phyloP scores from a whole-genome alignment of 1,140 invertebrate species.

The Platyura marginata region DNA sequence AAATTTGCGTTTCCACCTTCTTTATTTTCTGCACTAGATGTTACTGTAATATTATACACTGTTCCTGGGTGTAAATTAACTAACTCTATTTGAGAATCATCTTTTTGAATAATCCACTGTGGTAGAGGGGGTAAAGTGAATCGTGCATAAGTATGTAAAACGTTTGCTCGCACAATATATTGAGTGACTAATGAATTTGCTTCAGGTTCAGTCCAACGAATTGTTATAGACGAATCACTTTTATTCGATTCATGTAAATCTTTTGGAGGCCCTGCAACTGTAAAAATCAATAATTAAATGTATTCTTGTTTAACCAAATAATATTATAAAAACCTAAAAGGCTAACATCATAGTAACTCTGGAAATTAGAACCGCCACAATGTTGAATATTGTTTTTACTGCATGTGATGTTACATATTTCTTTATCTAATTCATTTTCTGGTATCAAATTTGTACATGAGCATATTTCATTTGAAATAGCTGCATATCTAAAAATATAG shows the following conservation, averaged over 20 bases:
- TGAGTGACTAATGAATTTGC: slow-evolving; percentile 24
- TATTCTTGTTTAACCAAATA: too few relatives aligned
- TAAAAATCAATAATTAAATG: too few relatives aligned
- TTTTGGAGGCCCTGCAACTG: slow-evolving; percentile 25
- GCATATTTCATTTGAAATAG: not conserved
- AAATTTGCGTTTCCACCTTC: slow-evolving; percentile 33
- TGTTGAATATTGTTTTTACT: not conserved
- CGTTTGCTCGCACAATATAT: slow-evolving; percentile 26
- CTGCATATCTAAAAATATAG: not conserved
- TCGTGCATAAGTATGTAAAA: slow-evolving; percentile 26
- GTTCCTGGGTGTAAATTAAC: slow-evolving; percentile 50
- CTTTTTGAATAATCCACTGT: slow-evolving; percentile 28
- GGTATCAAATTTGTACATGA: not conserved
- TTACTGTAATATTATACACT: slow-evolving; percentile 46
- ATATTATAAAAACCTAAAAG: too few relatives aligned
- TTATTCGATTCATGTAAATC: slow-evolving; percentile 25
- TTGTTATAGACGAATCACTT: slow-evolving; percentile 29
- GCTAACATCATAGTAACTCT: too few relatives aligned
- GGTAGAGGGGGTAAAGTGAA: slow-evolving; percentile 12
- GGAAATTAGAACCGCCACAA: too few relatives aligned
- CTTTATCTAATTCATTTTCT: not conserved
- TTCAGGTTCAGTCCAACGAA: slow-evolving; percentile 27
- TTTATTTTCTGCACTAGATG: slow-evolving; percentile 37
- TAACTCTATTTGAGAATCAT: slow-evolving; percentile 27
- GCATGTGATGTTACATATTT: not conserved